A percentile compares a stretch with the other conserved stretches of the same genome.
These are phyloP conservation scores for human DNA, from an alignment of 2,113 vertebrate genomes.

Conservation along the genomic window GRCh38 chr3:76653001-76653500, in stretches of 20 bases:
- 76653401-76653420: neutral
- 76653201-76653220: neutral
- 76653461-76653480: conserved; percentile 3
- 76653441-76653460: neutral
- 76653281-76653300: neutral
- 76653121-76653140: neutral
- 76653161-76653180: neutral
- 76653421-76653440: neutral
- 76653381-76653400: neutral
- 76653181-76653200: neutral
- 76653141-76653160: neutral
- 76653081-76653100: neutral
- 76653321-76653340: neutral
- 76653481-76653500: neutral
- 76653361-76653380: neutral
- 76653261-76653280: neutral
- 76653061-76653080: neutral
- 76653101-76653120: neutral
- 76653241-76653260: neutral
- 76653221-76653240: neutral
- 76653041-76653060: neutral
- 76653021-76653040: neutral
- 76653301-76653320: neutral
- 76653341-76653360: neutral
- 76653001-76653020: neutral